A percentile compares a stretch with the other conserved stretches of the same genome.
Conservation (phyloP, 2,888 invertebrate genomes). For the Apantesis nais region DNA sequence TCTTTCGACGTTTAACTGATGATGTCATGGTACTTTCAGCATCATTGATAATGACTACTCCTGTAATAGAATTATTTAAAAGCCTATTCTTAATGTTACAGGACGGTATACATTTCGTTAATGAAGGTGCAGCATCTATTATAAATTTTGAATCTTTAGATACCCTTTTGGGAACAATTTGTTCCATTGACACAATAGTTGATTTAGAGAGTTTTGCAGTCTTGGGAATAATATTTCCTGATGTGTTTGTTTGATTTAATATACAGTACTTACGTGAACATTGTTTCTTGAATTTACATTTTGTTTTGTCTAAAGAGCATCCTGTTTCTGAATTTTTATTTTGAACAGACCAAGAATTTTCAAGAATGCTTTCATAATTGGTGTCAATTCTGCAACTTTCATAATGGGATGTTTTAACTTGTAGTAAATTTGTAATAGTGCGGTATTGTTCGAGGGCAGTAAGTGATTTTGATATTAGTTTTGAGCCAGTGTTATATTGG, state of each 20-base stretch:
- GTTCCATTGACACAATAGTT: constrained; percentile 6
- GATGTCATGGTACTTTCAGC: neutral
- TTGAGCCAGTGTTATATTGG: neutral
- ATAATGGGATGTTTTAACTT: constrained; percentile 2
- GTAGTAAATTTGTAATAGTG: neutral
- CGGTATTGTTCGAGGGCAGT: neutral
- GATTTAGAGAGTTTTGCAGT: neutral
- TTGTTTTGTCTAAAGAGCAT: neutral
- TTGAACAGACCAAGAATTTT: neutral
- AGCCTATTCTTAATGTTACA: neutral
- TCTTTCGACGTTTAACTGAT: neutral
- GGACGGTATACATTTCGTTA: neutral
- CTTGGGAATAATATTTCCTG: neutral
- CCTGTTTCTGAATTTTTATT: constrained; percentile 3
- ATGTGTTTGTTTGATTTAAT: neutral
- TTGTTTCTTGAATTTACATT: constrained; percentile 8
- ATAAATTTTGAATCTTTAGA: neutral
- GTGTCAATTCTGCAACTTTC: neutral
- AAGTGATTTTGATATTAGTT: constrained; percentile 6
- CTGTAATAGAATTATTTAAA: neutral
- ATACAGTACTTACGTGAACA: neutral
- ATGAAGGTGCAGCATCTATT: neutral
- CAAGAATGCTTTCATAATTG: neutral
- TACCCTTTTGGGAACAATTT: neutral
- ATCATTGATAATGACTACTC: neutral